Evolutionary conservation across 30 jellyfish, hydroid and myxozoan species (phyloP).

Genomic region (Hydractinia symbiolongicarpus): DNA sequence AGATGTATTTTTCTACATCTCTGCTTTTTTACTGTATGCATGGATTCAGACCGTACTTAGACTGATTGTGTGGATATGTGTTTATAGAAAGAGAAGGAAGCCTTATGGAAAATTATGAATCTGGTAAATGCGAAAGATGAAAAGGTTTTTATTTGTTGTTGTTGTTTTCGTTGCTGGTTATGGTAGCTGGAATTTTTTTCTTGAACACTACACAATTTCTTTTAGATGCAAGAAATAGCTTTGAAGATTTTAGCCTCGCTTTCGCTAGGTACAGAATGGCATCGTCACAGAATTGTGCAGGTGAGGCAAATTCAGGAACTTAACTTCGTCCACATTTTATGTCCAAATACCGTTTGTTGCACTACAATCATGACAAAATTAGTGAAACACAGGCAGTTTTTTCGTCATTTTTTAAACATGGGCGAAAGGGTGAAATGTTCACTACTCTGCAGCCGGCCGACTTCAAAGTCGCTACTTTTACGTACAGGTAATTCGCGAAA

Average conservation of each 20-base stretch:
- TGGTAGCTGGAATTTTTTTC: too few species aligned
- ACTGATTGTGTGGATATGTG: neutral
- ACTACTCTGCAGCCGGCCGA: too few species aligned
- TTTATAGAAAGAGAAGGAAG: conserved; percentile 63
- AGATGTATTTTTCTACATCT: neutral
- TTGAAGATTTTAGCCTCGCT: conserved; percentile 72
- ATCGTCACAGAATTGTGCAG: conserved; percentile 85
- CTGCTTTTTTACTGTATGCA: neutral
- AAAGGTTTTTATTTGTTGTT: conserved; percentile 36
- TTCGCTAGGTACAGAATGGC: conserved; percentile 84
- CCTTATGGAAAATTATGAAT: conserved; percentile 48
- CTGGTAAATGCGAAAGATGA: conserved; percentile 60
- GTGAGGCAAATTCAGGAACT: conserved; percentile 15
- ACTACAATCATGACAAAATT: too few species aligned
- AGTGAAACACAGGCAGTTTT: too few species aligned
- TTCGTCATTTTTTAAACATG: too few species aligned
- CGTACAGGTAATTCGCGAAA: too few species aligned
- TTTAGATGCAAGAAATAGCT: conserved; percentile 78
- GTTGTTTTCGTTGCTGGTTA: too few species aligned
- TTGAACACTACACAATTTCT: neutral
- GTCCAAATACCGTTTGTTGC: neutral
- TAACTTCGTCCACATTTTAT: neutral
- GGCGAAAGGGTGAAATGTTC: too few species aligned
- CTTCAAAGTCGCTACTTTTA: too few species aligned
- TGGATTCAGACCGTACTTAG: too few species aligned